Evolutionary conservation across 2,113 vertebrate species (phyloP), one percentile per base, ranked within the genome.

Genomic region (Hipposideros armiger): DNA sequence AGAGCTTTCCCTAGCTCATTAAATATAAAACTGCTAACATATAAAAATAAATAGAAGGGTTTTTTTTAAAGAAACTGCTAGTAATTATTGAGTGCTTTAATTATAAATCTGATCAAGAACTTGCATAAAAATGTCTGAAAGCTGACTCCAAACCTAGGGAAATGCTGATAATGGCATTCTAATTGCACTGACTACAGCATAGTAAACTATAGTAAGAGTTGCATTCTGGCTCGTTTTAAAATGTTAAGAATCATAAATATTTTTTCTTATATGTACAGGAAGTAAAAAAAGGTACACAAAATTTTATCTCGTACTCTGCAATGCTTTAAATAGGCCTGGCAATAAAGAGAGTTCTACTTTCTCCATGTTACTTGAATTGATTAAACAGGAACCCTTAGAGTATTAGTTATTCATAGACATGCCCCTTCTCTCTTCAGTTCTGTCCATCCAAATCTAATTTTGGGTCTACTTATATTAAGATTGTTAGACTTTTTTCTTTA

Each of bases 81-180:
- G 47, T 85, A n/a, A 88, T 16, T 87, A 6, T 17, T 70, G 54
- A 54, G 11, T 64, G 50, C 58, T 92, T 73, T 82, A 47, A 66
- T 73, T 85, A 66, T 85, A 76, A 90, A 84, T 85, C 52, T 88
- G 17, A 94, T 36, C 62, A 93, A 94, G 30, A 93, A 54, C 30
- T 73, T 77, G 1, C 19, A 40, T 77, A 77, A 54, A 93, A 85
- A 50, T 36, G 13, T 3, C 67, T 86, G 32, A 74, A 83, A 77
- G 1, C 77, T 87, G 28, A 50, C 15, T 56, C 50, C 56, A 62
- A 95, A 83, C 50, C 30, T 83, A 45, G 32, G 20, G 47, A 90
- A 87, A 52, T 40, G 26, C 47, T 58, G 6, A 77, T 32, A 16
- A 40, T 78, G 36, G 10, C 45, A 81, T 76, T 74, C n/a, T 73